These are phyloP conservation scores for Desmodus rotundus DNA, from an alignment of 2,113 vertebrate genomes.

Conservation along the genomic window DNA sequence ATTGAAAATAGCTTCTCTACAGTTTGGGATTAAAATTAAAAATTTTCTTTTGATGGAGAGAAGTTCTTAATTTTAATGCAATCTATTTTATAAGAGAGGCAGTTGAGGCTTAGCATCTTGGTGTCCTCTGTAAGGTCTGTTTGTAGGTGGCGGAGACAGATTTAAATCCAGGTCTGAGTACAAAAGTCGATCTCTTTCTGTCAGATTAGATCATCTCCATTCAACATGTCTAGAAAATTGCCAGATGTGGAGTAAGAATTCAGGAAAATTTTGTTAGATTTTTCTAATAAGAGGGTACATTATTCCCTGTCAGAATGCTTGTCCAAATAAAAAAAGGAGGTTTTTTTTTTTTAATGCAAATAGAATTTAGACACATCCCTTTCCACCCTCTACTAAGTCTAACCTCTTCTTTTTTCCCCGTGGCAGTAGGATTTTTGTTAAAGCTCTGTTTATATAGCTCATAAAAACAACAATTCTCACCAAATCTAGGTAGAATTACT, in stretches of 20 bases:
- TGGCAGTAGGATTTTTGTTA: constrained; percentile 39
- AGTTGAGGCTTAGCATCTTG: background rate
- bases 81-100: background rate
- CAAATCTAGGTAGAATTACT: constrained; percentile 60
- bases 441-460: constrained; percentile 51
- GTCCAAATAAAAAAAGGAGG: constrained; percentile 3
- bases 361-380: background rate
- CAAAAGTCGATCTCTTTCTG: background rate
- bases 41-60: background rate
- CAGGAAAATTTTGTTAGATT: background rate
- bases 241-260: background rate
- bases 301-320: background rate
- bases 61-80: background rate
- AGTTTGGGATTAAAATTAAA: background rate
- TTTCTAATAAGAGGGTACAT: background rate
- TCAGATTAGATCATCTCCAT: background rate
- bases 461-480: constrained; percentile 53
- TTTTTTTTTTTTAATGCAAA: background rate
- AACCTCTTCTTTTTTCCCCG: background rate
- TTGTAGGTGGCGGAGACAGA: background rate
- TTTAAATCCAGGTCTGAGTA: constrained; percentile 4
- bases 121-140: background rate
- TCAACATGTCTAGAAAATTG: background rate
- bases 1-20: background rate
- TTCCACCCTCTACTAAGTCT: background rate